These are phyloP conservation scores for Hyperoodon ampullatus DNA, from an alignment of 2,113 vertebrate species.

Conservation along the genomic window DNA sequence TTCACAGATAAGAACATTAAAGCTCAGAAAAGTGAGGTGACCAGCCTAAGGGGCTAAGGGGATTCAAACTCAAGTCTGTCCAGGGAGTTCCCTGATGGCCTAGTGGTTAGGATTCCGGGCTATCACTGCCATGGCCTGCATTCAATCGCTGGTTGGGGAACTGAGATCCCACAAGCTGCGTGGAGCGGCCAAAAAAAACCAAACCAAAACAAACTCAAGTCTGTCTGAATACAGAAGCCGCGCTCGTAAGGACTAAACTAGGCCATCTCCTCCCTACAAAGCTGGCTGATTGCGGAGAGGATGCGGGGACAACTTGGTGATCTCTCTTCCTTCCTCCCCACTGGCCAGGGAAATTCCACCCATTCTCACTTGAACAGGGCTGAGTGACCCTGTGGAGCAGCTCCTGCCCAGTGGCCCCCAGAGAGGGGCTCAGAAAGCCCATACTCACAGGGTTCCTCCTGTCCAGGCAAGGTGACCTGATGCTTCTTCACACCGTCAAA, in stretches of 20 bases:
- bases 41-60: not conserved
- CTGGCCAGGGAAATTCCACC: not conserved
- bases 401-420: not conserved
- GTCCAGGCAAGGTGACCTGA: constrained; percentile 93
- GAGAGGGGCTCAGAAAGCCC: constrained; percentile 15
- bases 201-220: not conserved
- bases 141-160: too few species aligned
- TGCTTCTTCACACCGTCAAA: constrained; percentile 95
- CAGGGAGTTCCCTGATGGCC: too few species aligned
- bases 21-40: not conserved
- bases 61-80: not conserved
- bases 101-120: too few species aligned
- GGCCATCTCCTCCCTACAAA: not conserved
- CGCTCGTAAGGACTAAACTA: not conserved
- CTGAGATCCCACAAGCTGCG: too few species aligned
- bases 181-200: too few species aligned
- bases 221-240: not conserved
- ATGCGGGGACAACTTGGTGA: not conserved
- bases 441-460: constrained; percentile 95
- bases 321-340: not conserved
- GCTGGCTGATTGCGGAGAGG: not conserved
- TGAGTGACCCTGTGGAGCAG: not conserved
- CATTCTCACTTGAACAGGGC: not conserved
- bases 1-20: not conserved
- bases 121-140: too few species aligned